Evolutionary conservation across 1,140 invertebrate genomes (phyloP).

Genomic region (Sogatella furcifera): DNA sequence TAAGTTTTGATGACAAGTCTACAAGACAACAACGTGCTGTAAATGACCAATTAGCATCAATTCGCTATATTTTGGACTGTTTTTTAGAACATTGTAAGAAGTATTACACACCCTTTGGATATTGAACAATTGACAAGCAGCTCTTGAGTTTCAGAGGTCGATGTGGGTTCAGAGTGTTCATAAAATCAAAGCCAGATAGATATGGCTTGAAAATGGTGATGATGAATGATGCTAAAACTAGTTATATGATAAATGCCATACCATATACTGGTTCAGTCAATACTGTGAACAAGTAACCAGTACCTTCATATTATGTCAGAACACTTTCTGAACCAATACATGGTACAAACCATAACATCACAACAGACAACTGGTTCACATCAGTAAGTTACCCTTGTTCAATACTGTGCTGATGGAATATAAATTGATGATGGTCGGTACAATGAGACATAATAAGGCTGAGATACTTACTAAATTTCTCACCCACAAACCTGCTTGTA

Average conservation of each 20-base stretch:
- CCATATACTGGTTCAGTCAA: background rate
- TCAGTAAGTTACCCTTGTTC: slow-evolving; percentile 1
- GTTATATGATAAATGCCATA: slow-evolving; percentile 4
- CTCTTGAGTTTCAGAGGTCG: no score
- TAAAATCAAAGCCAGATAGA: no score
- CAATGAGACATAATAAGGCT: slow-evolving; percentile 12
- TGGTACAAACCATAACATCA: slow-evolving; percentile 16
- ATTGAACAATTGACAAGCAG: no score
- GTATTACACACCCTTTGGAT: no score
- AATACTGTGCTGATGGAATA: slow-evolving; percentile 6
- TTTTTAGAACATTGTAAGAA: no score
- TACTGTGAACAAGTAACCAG: background rate
- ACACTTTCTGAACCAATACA: slow-evolving; percentile 14
- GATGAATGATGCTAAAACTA: background rate
- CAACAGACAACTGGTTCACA: slow-evolving; percentile 24
- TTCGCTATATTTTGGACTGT: no score
- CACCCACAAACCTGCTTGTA: background rate
- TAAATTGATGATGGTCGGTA: slow-evolving; percentile 7
- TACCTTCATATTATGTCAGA: slow-evolving; percentile 7
- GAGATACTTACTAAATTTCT: slow-evolving; percentile 4
- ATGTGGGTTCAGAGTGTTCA: no score
- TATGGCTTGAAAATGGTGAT: no score
- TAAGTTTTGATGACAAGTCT: no score
- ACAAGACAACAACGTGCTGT: no score
- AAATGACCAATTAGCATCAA: no score